Percentiles rank a stretch among this genome's conserved stretches.
phyloP scores from a whole-genome alignment of 35 echinoderm and acorn worm genomes.

The Hemicentrotus pulcherrimus region DNA sequence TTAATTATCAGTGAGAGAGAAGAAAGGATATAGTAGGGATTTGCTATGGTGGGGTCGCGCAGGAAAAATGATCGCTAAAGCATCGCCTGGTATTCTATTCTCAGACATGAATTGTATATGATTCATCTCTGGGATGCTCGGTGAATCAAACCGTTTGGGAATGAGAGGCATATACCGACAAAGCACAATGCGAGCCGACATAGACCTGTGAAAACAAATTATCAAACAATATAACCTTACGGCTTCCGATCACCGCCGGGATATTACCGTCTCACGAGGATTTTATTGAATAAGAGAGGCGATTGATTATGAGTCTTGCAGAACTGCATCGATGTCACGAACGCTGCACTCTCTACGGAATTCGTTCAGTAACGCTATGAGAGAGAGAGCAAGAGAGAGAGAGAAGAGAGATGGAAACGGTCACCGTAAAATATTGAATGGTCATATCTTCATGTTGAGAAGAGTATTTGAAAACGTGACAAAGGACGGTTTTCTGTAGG shows the following conservation, averaged over 20 bases:
- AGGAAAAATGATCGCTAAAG: background rate
- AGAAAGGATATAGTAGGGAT: background rate
- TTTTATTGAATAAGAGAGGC: background rate
- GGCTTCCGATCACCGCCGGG: constrained; percentile 4
- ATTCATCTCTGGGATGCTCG: background rate
- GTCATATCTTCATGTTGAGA: background rate
- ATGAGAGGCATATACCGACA: background rate
- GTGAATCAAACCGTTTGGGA: background rate
- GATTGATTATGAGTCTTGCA: background rate
- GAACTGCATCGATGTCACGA: background rate
- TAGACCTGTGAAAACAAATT: constrained; percentile 13
- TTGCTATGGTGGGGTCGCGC: background rate
- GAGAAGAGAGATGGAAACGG: too few species aligned
- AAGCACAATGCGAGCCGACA: background rate
- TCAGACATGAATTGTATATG: background rate
- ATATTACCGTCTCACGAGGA: background rate
- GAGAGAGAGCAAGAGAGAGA: background rate
- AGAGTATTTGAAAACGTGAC: background rate
- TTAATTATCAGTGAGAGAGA: too few species aligned
- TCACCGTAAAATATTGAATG: background rate
- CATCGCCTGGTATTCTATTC: background rate
- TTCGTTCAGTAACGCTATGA: background rate
- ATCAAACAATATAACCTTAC: constrained; percentile 13
- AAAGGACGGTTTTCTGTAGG: background rate
- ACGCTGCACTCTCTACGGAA: background rate